Percentiles rank a stretch among this genome's conserved stretches.
phyloP scores from a whole-genome alignment of 2,888 invertebrate genomes.

The Drosophila gaucha region DNA sequence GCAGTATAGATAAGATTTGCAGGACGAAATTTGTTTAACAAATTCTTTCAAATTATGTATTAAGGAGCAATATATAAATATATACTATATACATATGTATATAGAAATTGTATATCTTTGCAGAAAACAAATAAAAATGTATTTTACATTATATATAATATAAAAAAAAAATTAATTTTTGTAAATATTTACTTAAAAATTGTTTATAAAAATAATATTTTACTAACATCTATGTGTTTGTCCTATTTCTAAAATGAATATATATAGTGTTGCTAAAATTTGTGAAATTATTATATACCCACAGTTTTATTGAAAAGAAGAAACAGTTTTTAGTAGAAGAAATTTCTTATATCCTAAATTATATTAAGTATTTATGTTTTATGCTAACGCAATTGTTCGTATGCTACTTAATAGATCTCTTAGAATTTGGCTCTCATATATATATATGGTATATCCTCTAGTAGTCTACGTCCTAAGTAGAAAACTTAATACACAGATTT shows the following conservation, averaged over 20 bases:
- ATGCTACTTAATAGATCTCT: neutral
- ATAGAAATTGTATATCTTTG: neutral
- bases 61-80: neutral
- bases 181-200: neutral
- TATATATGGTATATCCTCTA: neutral
- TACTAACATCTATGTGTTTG: neutral
- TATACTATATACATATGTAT: neutral
- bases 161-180: neutral
- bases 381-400: no score
- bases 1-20: neutral
- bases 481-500: neutral
- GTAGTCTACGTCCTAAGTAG: neutral
- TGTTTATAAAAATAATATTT: no score
- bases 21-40: neutral
- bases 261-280: neutral
- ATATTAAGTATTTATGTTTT: neutral
- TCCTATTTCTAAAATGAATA: neutral
- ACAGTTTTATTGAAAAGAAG: neutral
- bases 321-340: neutral
- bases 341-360: neutral
- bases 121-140: no score
- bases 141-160: no score
- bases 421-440: neutral
- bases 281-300: neutral
- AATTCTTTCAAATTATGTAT: no score